These are phyloP conservation scores for Nasua narica DNA, from an alignment of 2,797 vertebrate genomes.

Conservation along the genomic window DNA sequence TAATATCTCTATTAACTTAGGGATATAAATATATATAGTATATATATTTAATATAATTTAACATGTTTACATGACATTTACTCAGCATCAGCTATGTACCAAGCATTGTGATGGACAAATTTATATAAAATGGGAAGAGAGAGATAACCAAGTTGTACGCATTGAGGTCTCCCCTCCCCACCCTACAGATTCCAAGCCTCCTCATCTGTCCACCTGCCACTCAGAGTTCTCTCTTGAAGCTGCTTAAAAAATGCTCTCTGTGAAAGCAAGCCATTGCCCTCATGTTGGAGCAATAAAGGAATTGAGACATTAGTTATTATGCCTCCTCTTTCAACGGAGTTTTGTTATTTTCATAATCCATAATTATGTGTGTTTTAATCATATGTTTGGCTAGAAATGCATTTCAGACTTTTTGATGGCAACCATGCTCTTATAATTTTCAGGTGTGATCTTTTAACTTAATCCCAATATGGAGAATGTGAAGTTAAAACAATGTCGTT, in stretches of 20 bases:
- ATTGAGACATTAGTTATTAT: background rate
- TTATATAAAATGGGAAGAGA: background rate
- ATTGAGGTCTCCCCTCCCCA: background rate
- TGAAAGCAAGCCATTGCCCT: background rate
- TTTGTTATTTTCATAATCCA: constrained; percentile 18
- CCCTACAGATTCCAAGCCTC: background rate
- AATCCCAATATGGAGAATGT: background rate
- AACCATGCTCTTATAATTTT: constrained; percentile 31
- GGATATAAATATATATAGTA: background rate
- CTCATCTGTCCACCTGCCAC: background rate
- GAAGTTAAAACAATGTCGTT: background rate
- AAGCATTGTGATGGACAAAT: background rate
- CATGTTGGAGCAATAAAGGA: background rate
- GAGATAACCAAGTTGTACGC: background rate
- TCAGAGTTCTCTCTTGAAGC: background rate
- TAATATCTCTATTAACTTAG: background rate
- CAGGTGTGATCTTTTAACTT: background rate
- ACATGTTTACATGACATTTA: background rate
- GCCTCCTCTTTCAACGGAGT: background rate
- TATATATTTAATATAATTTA: background rate
- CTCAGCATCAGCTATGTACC: background rate
- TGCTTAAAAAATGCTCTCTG: background rate
- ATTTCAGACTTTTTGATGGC: background rate
- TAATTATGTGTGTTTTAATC: constrained; percentile 1
- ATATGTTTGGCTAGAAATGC: background rate